Percentiles rank a stretch among this genome's conserved stretches.
Conservation (phyloP, 2,797 vertebrate species). For the Pangasius sanitwongsei region DNA sequence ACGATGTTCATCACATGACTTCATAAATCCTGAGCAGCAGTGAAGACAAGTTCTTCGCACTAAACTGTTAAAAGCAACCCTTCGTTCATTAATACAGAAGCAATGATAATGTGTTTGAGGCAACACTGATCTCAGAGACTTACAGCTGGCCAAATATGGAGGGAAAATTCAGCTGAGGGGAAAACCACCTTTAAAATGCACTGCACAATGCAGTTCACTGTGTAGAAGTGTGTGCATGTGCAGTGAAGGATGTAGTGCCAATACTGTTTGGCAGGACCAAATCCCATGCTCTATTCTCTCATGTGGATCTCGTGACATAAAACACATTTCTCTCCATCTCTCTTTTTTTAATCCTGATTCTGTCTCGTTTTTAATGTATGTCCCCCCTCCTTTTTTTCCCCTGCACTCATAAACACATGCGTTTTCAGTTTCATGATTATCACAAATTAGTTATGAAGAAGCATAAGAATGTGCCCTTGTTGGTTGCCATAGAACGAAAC, state of each 20-base stretch:
- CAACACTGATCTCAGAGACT: slow-evolving; percentile 64
- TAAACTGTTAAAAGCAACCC: neutral
- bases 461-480: slow-evolving; percentile 55
- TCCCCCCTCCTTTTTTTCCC: neutral
- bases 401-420: slow-evolving; percentile 52
- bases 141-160: slow-evolving; percentile 61
- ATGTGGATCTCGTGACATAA: slow-evolving; percentile 8
- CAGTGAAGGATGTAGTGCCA: slow-evolving; percentile 43
- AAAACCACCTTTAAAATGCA: slow-evolving; percentile 39
- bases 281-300: neutral
- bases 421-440: slow-evolving; percentile 58
- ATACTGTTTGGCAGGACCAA: slow-evolving; percentile 44
- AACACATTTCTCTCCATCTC: neutral
- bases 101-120: slow-evolving; percentile 59
- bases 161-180: slow-evolving; percentile 49
- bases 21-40: slow-evolving; percentile 4
- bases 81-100: slow-evolving; percentile 22
- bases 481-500: slow-evolving; percentile 64
- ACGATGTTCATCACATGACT: neutral
- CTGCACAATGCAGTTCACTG: slow-evolving; percentile 51
- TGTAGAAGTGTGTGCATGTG: slow-evolving; percentile 44
- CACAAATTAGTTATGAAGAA: slow-evolving; percentile 53
- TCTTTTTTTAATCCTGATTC: neutral
- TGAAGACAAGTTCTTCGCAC: neutral
- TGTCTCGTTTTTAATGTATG: slow-evolving; percentile 14